phyloP scores from a whole-genome alignment of 1,140 invertebrate species.

The Drosophila willistoni region DNA sequence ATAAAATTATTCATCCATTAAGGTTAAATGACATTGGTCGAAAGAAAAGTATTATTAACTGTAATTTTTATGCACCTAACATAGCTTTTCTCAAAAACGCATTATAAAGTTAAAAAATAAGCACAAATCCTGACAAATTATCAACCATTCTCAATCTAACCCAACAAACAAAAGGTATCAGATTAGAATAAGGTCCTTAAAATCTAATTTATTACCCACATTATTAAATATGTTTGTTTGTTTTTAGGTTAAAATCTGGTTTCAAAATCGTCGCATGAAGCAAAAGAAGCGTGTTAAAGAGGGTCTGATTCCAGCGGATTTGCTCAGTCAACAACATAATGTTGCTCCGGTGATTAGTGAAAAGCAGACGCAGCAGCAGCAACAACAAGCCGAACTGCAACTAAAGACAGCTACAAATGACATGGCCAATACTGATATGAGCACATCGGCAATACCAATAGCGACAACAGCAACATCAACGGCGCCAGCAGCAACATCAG shows the following conservation, averaged over 20 bases:
- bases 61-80: too few species aligned
- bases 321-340: conserved; percentile 65
- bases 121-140: too few species aligned
- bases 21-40: too few species aligned
- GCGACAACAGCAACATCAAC: conserved; percentile 18
- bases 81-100: too few species aligned
- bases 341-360: conserved; percentile 51
- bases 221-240: background rate
- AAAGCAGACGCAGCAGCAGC: conserved; percentile 59
- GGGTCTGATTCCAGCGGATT: conserved; percentile 89
- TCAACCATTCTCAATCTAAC: too few species aligned
- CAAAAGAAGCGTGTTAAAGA: conserved; percentile 97
- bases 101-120: too few species aligned
- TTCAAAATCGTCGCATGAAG: conserved; percentile 96
- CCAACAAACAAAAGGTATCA: background rate
- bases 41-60: too few species aligned
- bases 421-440: conserved; percentile 53
- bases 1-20: too few species aligned
- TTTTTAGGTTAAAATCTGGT: conserved; percentile 93
- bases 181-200: background rate
- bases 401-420: conserved; percentile 51
- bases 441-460: conserved; percentile 33
- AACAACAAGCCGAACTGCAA: conserved; percentile 53
- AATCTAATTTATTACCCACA: too few species aligned
- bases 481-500: conserved; percentile 33